Conservation (phyloP, 2,797 vertebrate genomes). For the Crenuchus spilurus region DNA sequence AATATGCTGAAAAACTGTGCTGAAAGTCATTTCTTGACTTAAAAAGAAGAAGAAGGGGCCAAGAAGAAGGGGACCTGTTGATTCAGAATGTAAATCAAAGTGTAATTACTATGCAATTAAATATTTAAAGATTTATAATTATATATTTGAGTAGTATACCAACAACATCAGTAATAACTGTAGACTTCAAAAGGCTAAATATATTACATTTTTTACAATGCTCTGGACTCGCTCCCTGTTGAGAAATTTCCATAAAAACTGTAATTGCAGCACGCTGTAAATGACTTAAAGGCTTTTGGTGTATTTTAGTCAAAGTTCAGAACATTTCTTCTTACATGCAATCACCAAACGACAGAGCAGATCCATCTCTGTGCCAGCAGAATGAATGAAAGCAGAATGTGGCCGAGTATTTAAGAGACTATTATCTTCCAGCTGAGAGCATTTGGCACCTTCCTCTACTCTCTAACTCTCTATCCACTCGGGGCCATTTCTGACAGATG, state of each 20-base stretch:
- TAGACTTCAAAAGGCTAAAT: too few species aligned
- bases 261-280: conserved; percentile 24
- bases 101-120: too few species aligned
- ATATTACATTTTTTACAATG: too few species aligned
- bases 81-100: too few species aligned
- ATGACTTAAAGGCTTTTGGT: conserved; percentile 7
- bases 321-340: background rate
- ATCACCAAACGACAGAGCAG: conserved; percentile 33
- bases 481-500: conserved; percentile 61
- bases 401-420: conserved; percentile 60
- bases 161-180: too few species aligned
- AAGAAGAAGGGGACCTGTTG: too few species aligned
- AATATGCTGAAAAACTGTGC: too few species aligned
- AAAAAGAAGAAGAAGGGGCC: too few species aligned
- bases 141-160: too few species aligned
- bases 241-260: conserved; percentile 1
- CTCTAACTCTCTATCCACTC: conserved; percentile 56
- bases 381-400: conserved; percentile 40
- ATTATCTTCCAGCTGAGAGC: conserved; percentile 66
- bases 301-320: conserved; percentile 17
- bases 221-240: too few species aligned
- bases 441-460: conserved; percentile 65
- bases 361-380: background rate
- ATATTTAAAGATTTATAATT: too few species aligned
- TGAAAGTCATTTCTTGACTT: too few species aligned